These are phyloP conservation scores for Amyelois transitella DNA, from an alignment of 1,140 invertebrate genomes.

Conservation along the genomic window DNA sequence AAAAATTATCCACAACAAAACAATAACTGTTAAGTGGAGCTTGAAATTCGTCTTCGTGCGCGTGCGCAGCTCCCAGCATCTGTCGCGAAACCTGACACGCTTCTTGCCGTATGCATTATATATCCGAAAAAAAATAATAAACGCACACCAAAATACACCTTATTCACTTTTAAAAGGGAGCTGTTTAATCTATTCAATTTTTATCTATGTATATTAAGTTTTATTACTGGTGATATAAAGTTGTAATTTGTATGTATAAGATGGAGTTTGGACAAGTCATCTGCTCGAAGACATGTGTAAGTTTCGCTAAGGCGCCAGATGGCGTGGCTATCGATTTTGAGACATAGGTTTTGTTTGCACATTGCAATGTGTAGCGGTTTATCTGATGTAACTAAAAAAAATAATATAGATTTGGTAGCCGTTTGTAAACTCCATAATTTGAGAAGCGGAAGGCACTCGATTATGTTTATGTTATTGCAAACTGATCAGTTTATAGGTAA, in stretches of 20 bases:
- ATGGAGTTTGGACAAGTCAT: conserved; percentile 52
- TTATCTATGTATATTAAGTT: conserved; percentile 7
- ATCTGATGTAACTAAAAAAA: conserved; percentile 21
- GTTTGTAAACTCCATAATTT: too few relatives aligned
- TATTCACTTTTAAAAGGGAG: background rate
- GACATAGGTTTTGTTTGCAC: conserved; percentile 31
- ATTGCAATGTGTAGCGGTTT: conserved; percentile 31
- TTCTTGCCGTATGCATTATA: conserved; percentile 62
- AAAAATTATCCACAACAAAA: conserved; percentile 18
- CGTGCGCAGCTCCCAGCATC: conserved; percentile 55
- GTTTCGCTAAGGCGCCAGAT: conserved; percentile 53
- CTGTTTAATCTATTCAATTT: background rate
- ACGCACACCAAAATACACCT: background rate
- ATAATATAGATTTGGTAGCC: too few relatives aligned
- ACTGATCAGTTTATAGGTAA: too few relatives aligned
- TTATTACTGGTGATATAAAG: conserved; percentile 5
- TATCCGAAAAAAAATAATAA: conserved; percentile 48
- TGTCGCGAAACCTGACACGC: conserved; percentile 65
- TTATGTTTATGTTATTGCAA: conserved; percentile 16
- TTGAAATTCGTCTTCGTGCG: conserved; percentile 31
- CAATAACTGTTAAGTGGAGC: conserved; percentile 24
- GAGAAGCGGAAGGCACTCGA: conserved; percentile 15
- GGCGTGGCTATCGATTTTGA: conserved; percentile 38
- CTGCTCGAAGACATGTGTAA: conserved; percentile 55
- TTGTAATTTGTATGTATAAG: conserved; percentile 8